These are phyloP conservation scores for Galemys pyrenaicus DNA, from an alignment of 2,113 vertebrate genomes.

Conservation along the genomic window DNA sequence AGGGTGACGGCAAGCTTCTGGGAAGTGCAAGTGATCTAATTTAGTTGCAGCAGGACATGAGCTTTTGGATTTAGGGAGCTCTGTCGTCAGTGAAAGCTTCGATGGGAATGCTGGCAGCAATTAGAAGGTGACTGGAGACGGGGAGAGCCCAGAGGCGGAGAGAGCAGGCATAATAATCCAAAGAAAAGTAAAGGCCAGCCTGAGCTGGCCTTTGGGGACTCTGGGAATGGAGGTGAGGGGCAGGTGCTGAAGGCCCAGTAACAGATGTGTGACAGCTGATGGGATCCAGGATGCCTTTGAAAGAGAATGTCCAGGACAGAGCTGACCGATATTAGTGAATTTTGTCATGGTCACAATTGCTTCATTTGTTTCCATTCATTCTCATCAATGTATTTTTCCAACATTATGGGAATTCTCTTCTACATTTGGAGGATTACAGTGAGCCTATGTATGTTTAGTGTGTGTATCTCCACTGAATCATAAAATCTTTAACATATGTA, in stretches of 20 bases:
- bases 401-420: background rate
- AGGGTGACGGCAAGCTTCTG: background rate
- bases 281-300: background rate
- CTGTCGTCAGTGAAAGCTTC: background rate
- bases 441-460: background rate
- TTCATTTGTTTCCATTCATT: background rate
- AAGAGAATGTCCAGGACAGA: background rate
- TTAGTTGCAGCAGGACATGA: background rate
- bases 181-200: background rate
- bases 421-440: background rate
- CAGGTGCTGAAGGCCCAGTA: background rate
- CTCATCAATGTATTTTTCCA: background rate
- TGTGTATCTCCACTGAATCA: background rate
- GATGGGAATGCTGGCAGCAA: background rate
- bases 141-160: background rate
- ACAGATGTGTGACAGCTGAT: background rate
- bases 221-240: background rate
- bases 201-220: background rate
- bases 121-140: background rate
- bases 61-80: background rate
- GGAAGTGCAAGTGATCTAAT: background rate
- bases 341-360: background rate
- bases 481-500: constrained; percentile 2
- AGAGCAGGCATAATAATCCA: background rate
- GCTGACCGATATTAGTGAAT: background rate